phyloP scores from a whole-genome alignment of 2,797 vertebrate species.

The Catostomus latipinnis region DNA sequence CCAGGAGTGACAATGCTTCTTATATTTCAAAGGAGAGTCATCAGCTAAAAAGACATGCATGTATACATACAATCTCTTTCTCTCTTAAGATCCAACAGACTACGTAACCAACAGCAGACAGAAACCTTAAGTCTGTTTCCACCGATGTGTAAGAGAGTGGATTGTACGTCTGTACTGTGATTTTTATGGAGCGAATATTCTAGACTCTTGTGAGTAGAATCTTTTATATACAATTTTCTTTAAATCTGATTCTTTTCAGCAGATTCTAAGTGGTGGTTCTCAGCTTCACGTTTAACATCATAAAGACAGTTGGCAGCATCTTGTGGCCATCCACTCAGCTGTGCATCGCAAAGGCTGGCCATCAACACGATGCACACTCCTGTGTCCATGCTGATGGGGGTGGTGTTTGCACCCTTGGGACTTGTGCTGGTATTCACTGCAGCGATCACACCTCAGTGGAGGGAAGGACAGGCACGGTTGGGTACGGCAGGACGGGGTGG shows the following conservation, averaged over 20 bases:
- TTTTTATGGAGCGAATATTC: constrained; percentile 5
- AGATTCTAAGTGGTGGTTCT: background rate
- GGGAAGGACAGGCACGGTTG: constrained; percentile 76
- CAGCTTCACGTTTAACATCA: background rate
- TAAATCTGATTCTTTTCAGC: constrained; percentile 7
- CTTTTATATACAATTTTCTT: background rate
- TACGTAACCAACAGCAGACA: background rate
- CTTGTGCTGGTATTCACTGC: constrained; percentile 82
- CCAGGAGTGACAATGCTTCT: constrained; percentile 52
- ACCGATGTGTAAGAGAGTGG: background rate
- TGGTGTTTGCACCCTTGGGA: constrained; percentile 81
- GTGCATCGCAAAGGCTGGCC: background rate
- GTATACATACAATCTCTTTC: constrained; percentile 14
- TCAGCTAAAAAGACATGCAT: constrained; percentile 21
- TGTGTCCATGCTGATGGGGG: constrained; percentile 80
- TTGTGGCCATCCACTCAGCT: background rate
- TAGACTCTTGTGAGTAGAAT: background rate
- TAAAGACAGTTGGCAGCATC: background rate
- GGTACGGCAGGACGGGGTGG: constrained; percentile 58
- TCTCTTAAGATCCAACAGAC: constrained; percentile 30
- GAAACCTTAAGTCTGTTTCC: background rate
- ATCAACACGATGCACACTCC: constrained; percentile 75
- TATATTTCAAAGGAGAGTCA: constrained; percentile 41
- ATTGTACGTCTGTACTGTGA: background rate
- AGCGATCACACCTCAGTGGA: constrained; percentile 83